Conservation (phyloP, 1,140 invertebrate species). For the Drosophila eugracilis region DNA sequence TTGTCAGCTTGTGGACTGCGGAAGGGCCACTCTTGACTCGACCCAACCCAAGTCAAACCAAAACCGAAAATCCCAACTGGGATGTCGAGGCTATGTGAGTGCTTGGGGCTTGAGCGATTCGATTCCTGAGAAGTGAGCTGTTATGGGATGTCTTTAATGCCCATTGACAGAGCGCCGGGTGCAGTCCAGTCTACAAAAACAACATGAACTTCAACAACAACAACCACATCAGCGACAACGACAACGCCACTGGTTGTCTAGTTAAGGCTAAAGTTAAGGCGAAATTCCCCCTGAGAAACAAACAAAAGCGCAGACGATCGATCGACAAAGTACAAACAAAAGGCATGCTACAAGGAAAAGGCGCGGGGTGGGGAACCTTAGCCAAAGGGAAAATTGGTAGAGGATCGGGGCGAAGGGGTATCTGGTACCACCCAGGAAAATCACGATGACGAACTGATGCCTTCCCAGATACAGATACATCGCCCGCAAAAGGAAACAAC, state of each 20-base stretch:
- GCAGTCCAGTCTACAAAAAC: constrained; percentile 25
- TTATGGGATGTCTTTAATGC: constrained; percentile 67
- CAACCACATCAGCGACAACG: constrained; percentile 26
- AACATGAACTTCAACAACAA: constrained; percentile 14
- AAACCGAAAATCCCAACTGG: constrained; percentile 25
- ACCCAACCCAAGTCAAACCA: constrained; percentile 4
- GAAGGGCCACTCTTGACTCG: neutral
- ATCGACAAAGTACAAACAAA: constrained; percentile 52
- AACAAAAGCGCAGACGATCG: constrained; percentile 55
- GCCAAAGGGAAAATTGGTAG: neutral
- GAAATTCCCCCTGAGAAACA: constrained; percentile 71
- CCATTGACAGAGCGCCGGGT: constrained; percentile 72
- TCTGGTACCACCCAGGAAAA: constrained; percentile 69
- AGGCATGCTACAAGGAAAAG: constrained; percentile 20
- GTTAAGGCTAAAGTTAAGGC: constrained; percentile 51
- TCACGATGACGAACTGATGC: constrained; percentile 78
- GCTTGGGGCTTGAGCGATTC: constrained; percentile 31
- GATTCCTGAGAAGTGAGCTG: constrained; percentile 71
- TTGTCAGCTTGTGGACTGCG: constrained; percentile 56
- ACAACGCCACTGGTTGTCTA: constrained; percentile 51
- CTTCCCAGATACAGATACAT: constrained; percentile 47
- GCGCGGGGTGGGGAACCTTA: neutral
- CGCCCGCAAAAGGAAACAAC: constrained; percentile 54
- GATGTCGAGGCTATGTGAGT: constrained; percentile 16
- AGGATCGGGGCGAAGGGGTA: neutral